Evolutionary conservation across 2,888 invertebrate species (phyloP).

Genomic region (Cryptocephalus moraei): DNA sequence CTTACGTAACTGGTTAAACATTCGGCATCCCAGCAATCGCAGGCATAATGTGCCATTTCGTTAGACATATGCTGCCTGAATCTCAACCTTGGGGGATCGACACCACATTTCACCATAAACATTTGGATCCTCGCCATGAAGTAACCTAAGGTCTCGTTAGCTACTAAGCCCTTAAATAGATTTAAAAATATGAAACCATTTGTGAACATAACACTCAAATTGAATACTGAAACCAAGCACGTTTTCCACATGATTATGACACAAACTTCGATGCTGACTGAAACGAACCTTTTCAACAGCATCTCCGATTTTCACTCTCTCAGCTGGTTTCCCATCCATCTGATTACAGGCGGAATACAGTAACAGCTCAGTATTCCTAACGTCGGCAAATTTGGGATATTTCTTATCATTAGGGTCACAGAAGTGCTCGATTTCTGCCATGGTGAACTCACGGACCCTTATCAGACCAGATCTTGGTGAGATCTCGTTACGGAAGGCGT

Average conservation of each 20-base stretch:
- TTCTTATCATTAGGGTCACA: constrained; percentile 83
- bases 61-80: constrained; percentile 98
- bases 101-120: constrained; percentile 80
- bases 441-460: constrained; percentile 95
- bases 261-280: neutral
- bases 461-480: constrained; percentile 94
- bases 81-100: constrained; percentile 73
- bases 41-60: constrained; percentile 99
- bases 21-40: constrained; percentile 99
- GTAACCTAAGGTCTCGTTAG: constrained; percentile 95
- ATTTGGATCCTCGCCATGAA: constrained; percentile 92
- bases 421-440: constrained; percentile 99
- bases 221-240: too few species aligned
- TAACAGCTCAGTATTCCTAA: constrained; percentile 65
- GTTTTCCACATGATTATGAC: too few species aligned
- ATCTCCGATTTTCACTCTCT: constrained; percentile 67
- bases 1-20: constrained; percentile 86
- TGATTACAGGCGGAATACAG: constrained; percentile 95
- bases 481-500: constrained; percentile 98
- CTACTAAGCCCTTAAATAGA: constrained; percentile 60
- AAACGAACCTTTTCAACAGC: constrained; percentile 62
- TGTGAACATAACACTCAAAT: neutral
- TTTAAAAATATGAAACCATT: constrained; percentile 1
- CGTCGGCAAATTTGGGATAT: constrained; percentile 78
- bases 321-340: constrained; percentile 90